Evolutionary conservation across 2,113 vertebrate genomes (phyloP).

Genomic region (Geothlypis trichas): DNA sequence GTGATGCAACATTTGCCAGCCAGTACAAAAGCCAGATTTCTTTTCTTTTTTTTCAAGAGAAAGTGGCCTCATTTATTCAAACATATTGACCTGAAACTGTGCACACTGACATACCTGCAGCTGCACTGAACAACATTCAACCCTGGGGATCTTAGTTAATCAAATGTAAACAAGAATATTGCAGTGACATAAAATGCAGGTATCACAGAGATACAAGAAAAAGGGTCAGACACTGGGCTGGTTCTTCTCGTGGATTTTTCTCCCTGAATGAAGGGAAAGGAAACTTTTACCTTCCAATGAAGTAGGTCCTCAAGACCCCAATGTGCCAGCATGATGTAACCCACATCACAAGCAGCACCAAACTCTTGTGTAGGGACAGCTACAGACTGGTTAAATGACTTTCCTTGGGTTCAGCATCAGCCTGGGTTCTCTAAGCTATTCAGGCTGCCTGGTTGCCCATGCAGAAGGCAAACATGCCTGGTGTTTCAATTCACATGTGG

Average conservation of each 20-base stretch:
- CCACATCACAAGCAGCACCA: not conserved
- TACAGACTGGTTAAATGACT: not conserved
- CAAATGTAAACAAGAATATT: constrained; percentile 42
- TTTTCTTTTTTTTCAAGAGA: not conserved
- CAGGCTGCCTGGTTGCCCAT: constrained; percentile 13
- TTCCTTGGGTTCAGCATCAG: not conserved
- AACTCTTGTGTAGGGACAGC: not conserved
- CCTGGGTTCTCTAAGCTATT: not conserved
- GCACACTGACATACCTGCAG: not conserved
- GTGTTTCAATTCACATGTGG: not conserved
- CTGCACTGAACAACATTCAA: not conserved
- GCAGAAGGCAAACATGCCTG: constrained; percentile 29
- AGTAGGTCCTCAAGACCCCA: not conserved
- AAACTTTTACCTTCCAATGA: not conserved
- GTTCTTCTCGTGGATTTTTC: not conserved
- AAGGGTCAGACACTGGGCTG: not conserved
- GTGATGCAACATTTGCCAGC: not conserved
- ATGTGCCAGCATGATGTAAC: not conserved
- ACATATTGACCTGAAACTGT: constrained; percentile 10
- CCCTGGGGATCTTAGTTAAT: not conserved
- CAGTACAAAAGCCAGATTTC: not conserved
- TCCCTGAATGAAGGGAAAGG: not conserved
- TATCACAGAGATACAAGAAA: not conserved
- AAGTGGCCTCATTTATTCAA: constrained; percentile 18
- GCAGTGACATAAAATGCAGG: constrained; percentile 2